These are phyloP conservation scores for Apteryx owenii DNA, from an alignment of 2,113 vertebrate genomes.

Conservation along the genomic window DNA sequence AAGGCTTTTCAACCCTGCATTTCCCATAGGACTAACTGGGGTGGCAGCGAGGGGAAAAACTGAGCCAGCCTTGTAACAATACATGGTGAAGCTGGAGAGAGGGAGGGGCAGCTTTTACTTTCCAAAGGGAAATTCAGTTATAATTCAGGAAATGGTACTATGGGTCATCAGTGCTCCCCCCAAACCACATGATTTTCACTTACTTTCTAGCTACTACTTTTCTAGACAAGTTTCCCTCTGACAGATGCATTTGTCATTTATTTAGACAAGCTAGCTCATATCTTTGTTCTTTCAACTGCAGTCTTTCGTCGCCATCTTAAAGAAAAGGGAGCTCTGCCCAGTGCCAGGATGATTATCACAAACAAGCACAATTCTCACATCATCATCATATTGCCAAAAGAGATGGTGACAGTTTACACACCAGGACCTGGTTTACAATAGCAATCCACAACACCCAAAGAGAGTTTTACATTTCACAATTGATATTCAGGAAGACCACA, in stretches of 20 bases:
- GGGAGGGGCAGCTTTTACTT: not conserved
- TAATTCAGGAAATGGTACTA: not conserved
- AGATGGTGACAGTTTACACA: accelerated
- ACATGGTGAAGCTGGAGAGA: accelerated
- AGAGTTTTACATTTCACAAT: not conserved
- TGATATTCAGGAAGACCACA: accelerated
- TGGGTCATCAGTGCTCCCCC: accelerated
- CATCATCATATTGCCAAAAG: too few relatives aligned
- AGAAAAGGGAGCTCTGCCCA: not conserved
- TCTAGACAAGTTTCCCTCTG: not conserved
- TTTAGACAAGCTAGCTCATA: not conserved
- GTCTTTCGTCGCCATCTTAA: not conserved
- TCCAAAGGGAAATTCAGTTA: not conserved
- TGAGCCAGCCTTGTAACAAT: accelerated
- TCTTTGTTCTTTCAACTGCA: accelerated
- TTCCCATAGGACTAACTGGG: not conserved
- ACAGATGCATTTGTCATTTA: not conserved
- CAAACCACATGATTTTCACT: not conserved
- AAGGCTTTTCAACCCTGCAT: not conserved
- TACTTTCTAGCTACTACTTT: accelerated
- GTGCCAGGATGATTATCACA: accelerated
- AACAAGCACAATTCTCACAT: accelerated
- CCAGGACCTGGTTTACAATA: accelerated
- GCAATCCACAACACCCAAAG: not conserved
- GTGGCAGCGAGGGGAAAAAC: not conserved